A percentile compares a stretch with the other conserved stretches of the same genome.
Evolutionary conservation across 2,113 vertebrate species (phyloP).

Genomic region (Chamaea fasciata): DNA sequence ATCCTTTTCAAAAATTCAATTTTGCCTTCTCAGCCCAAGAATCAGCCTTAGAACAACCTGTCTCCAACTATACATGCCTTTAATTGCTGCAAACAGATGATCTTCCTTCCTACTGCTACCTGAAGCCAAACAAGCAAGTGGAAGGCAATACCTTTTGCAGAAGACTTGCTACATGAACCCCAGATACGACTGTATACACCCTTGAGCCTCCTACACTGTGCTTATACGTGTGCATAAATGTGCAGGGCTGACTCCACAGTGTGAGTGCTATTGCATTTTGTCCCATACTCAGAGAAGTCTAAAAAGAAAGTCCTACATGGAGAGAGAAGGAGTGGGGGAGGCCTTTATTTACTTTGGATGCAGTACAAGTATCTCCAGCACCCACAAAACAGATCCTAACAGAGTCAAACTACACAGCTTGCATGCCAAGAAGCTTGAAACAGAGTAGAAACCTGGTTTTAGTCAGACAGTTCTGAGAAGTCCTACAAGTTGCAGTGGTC

Average conservation of each 20-base stretch:
- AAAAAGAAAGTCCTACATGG: not conserved
- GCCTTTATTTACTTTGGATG: not conserved
- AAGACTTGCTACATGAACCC: accelerated
- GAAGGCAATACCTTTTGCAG: not conserved
- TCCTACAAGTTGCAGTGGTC: not conserved
- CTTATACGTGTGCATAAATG: not conserved
- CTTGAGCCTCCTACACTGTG: not conserved
- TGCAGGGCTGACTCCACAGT: not conserved
- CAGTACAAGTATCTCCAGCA: not conserved
- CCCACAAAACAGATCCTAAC: not conserved
- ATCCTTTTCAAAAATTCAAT: not conserved
- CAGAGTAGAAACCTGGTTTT: not conserved
- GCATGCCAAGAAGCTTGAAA: not conserved
- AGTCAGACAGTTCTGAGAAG: not conserved
- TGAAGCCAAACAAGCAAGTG: not conserved
- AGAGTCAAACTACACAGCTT: not conserved
- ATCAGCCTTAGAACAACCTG: not conserved
- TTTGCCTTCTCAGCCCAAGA: not conserved
- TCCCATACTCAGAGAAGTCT: not conserved
- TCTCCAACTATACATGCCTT: not conserved
- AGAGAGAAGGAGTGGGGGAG: not conserved
- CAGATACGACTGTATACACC: not conserved
- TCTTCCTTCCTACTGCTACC: not conserved
- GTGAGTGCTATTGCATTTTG: not conserved
- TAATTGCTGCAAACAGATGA: not conserved